phyloP scores from a whole-genome alignment of 2,888 invertebrate species.

The Volucella bombylans region DNA sequence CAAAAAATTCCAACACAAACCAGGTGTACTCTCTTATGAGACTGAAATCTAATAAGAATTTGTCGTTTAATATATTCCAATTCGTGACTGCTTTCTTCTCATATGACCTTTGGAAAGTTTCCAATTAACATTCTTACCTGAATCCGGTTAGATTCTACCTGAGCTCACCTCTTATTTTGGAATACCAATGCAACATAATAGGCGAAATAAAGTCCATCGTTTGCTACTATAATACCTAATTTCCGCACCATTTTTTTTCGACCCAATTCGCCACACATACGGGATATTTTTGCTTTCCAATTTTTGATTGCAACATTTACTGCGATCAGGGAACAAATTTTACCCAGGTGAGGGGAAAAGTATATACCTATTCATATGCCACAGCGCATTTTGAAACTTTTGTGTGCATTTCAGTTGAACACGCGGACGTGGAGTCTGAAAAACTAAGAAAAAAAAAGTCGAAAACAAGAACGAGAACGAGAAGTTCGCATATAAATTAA shows the following conservation, averaged over 20 bases:
- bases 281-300: conserved; percentile 12
- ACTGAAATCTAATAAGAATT: conserved; percentile 1
- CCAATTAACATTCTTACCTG: conserved; percentile 28
- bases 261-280: conserved; percentile 42
- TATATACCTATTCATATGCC: background rate
- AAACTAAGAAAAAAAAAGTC: too few species aligned
- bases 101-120: conserved; percentile 36
- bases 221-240: conserved; percentile 23
- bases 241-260: conserved; percentile 9
- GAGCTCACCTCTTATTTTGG: background rate
- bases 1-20: conserved; percentile 7
- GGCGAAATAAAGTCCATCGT: conserved; percentile 50
- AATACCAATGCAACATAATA: conserved; percentile 17
- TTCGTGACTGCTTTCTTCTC: conserved; percentile 28
- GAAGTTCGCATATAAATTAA: conserved; percentile 77
- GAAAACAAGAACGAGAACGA: conserved; percentile 6
- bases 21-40: conserved; percentile 16
- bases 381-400: conserved; percentile 42
- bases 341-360: background rate
- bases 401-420: conserved; percentile 65
- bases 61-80: conserved; percentile 28
- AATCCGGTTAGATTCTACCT: conserved; percentile 23
- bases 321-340: too few species aligned
- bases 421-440: conserved; percentile 14
- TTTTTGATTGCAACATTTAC: background rate